These are phyloP conservation scores for Poecilia picta DNA, from an alignment of 2,797 vertebrate species.

Conservation along the genomic window DNA sequence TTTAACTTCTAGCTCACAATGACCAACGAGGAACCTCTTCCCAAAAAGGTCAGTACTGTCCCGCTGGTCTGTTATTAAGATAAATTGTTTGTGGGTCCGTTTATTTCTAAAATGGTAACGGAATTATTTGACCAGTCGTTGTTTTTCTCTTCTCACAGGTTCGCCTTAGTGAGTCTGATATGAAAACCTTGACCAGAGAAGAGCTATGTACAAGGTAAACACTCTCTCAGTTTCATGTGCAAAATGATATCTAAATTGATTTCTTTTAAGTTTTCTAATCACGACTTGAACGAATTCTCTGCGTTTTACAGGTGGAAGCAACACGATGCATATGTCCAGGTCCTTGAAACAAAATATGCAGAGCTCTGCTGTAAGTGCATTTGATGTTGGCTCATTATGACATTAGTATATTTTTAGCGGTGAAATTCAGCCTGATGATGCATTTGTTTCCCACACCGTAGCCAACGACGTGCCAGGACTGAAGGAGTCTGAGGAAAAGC, in stretches of 20 bases:
- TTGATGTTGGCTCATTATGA: neutral
- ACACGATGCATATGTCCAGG: conserved; percentile 96
- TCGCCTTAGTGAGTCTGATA: conserved; percentile 97
- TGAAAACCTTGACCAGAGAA: conserved; percentile 97
- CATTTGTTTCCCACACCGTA: conserved; percentile 56
- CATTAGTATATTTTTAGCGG: neutral
- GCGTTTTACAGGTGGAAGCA: conserved; percentile 92
- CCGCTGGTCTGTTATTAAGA: neutral
- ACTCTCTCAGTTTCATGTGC: neutral
- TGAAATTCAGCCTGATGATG: conserved; percentile 26
- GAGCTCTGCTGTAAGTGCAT: conserved; percentile 95
- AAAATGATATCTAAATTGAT: neutral
- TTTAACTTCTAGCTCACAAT: conserved; percentile 84
- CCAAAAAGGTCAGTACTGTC: conserved; percentile 90
- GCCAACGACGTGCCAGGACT: conserved; percentile 97
- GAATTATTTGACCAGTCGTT: conserved; percentile 7
- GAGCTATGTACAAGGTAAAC: conserved; percentile 93
- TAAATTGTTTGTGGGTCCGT: neutral
- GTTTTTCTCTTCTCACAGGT: conserved; percentile 80
- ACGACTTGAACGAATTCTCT: conserved; percentile 17
- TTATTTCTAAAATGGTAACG: neutral
- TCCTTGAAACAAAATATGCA: conserved; percentile 96
- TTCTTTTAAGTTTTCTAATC: neutral
- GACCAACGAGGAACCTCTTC: conserved; percentile 99
- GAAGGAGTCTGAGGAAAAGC: conserved; percentile 98